Base-by-base conservation (phyloP, 1,140 invertebrate genomes). In the Zaprionus inermis region DNA sequence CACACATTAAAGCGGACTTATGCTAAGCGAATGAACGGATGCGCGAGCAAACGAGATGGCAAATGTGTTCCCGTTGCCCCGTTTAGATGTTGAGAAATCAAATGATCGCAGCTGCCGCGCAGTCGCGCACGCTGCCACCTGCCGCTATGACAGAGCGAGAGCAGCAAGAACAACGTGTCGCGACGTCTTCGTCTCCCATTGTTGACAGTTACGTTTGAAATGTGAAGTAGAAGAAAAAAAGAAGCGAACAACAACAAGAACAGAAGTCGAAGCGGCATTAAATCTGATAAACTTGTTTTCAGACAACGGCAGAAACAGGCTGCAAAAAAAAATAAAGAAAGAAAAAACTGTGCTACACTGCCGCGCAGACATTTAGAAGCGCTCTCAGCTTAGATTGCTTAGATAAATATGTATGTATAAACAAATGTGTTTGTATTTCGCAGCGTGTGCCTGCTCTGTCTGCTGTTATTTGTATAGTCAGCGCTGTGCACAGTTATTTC, bases 211-310 rank as follows among this genome's bases (percentile, higher is more conserved):
- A 76, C 72, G 76, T 78, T 78, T 72, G 61, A 76, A 72, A 76
- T 76, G 55, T 28, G 66, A 28, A 28, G 24, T 51, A 57, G 55
- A 82, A 38, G n/a, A n/a, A 38, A 38, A 36, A 34, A 28, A 28
- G 24, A 28, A 28, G 5, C 24, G 5, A 28, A 28, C 24, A 28
- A 28, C 24, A 28, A 28, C 24, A 32, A 65, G 76, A 82, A 66
- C 72, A 79, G 76, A 76, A 83, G 76, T 71, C 74, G 44, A 36
- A 83, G 71, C 67, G 54, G 59, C 64, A 75, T 24, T 58, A 74
- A 69, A 71, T 73, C 66, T 54, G 58, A 57, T 77, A 85, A 85
- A 88, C 79, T 88, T 49, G 79, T 82, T 83, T 77, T 66, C 49
- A 72, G 67, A 38, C 74, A 82, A 86, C 78, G 75, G 71, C 68